Percentiles rank a stretch among this genome's conserved stretches.
Conservation (phyloP, 2,113 vertebrate genomes). For the Calyptomena viridis region DNA sequence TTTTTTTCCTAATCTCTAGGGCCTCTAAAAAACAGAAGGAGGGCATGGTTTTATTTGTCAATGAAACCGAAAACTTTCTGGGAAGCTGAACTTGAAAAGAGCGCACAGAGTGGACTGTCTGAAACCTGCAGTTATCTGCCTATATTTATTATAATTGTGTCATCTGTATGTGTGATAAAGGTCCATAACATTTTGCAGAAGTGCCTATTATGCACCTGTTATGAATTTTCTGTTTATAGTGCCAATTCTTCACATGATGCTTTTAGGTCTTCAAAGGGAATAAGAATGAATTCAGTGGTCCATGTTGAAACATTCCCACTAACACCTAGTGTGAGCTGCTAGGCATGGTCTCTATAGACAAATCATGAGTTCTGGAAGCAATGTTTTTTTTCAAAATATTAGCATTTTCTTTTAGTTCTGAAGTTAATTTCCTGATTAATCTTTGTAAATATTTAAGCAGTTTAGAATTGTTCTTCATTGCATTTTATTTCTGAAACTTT, state of each 20-base stretch:
- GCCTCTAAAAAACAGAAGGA: neutral
- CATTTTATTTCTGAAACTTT: neutral
- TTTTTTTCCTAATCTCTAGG: neutral
- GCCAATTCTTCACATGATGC: neutral
- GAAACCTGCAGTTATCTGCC: neutral
- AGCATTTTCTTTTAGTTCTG: neutral
- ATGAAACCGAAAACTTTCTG: neutral
- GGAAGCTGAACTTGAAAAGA: neutral
- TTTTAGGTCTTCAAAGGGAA: neutral
- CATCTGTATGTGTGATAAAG: neutral
- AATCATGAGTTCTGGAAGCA: neutral
- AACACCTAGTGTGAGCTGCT: neutral
- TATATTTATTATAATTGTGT: neutral
- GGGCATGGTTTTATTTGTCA: neutral
- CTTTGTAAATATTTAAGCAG: neutral
- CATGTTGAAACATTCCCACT: neutral
- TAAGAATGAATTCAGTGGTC: neutral
- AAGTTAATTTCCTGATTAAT: neutral
- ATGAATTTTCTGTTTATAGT: neutral
- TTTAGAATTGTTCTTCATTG: neutral
- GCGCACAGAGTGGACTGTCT: neutral
- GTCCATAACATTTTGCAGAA: neutral
- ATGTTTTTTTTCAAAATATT: neutral
- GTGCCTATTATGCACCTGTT: neutral
- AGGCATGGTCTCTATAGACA: neutral